Conservation (phyloP, 2,888 invertebrate species). For the Cheilosia impressa region DNA sequence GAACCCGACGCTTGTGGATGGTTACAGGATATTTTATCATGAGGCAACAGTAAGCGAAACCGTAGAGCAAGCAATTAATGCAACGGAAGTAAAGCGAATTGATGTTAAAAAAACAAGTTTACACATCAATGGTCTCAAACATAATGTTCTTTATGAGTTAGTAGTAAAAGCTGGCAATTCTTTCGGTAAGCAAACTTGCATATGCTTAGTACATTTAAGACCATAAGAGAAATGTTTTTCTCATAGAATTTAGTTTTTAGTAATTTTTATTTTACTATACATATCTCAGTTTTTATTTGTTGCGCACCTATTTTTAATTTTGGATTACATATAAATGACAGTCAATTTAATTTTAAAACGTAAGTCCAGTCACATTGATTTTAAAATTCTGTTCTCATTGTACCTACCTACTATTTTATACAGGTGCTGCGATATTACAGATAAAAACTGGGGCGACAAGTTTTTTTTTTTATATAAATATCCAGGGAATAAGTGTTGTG, state of each 20-base stretch:
- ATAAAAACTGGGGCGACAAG: no score
- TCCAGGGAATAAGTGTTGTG: no score
- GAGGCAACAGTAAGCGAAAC: slow-evolving; percentile 85
- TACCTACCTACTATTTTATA: no score
- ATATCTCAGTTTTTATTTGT: background rate
- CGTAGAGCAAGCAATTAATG: slow-evolving; percentile 77
- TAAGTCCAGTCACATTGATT: no score
- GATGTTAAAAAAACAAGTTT: slow-evolving; percentile 90
- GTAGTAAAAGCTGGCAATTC: slow-evolving; percentile 93
- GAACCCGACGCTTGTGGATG: slow-evolving; percentile 92
- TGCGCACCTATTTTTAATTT: no score
- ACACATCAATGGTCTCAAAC: slow-evolving; percentile 88
- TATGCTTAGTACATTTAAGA: background rate
- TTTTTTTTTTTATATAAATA: no score
- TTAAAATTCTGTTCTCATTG: no score
- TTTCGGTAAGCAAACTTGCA: slow-evolving; percentile 84
- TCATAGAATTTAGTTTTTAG: no score
- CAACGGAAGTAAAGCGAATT: slow-evolving; percentile 86
- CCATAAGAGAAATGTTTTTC: background rate
- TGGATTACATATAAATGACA: no score
- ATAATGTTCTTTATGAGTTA: slow-evolving; percentile 90
- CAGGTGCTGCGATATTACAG: no score
- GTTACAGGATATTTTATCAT: slow-evolving; percentile 93
- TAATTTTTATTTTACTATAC: no score
- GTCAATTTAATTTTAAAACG: no score